These are phyloP conservation scores for Pluvialis apricaria DNA, from an alignment of 2,113 vertebrate species.

Conservation along the genomic window DNA sequence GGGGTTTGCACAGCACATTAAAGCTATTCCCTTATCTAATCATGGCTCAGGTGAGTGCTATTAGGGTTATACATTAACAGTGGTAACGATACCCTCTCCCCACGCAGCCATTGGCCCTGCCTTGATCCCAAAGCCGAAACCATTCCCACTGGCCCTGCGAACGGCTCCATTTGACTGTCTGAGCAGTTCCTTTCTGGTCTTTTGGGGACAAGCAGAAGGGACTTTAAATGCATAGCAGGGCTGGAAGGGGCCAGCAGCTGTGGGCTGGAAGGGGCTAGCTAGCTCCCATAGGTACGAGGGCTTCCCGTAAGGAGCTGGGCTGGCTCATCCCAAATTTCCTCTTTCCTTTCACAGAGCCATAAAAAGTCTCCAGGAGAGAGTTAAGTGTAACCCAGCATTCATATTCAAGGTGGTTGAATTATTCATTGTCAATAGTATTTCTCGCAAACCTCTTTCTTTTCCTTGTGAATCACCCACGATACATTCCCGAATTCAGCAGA, in stretches of 20 bases:
- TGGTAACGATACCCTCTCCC: constrained; percentile 44
- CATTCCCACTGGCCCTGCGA: not conserved
- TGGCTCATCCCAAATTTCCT: not conserved
- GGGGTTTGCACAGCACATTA: constrained; percentile 62
- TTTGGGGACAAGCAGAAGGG: not conserved
- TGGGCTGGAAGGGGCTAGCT: not conserved
- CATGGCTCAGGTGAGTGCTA: constrained; percentile 59
- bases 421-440: constrained; percentile 60
- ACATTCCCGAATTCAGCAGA: constrained; percentile 1
- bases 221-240: not conserved
- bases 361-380: constrained; percentile 29
- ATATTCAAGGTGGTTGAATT: constrained; percentile 52
- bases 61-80: constrained; percentile 71
- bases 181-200: not conserved
- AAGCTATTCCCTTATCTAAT: constrained; percentile 71
- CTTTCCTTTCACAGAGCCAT: constrained; percentile 54
- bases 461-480: constrained; percentile 16
- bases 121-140: constrained; percentile 52
- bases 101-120: constrained; percentile 38
- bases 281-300: not conserved
- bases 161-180: not conserved
- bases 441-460: constrained; percentile 15
- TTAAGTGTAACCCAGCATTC: constrained; percentile 39
- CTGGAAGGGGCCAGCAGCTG: not conserved
- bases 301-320: accelerated